These are phyloP conservation scores for Brachionus calyciflorus DNA, from an alignment of 1,140 invertebrate species.

Conservation along the genomic window DNA sequence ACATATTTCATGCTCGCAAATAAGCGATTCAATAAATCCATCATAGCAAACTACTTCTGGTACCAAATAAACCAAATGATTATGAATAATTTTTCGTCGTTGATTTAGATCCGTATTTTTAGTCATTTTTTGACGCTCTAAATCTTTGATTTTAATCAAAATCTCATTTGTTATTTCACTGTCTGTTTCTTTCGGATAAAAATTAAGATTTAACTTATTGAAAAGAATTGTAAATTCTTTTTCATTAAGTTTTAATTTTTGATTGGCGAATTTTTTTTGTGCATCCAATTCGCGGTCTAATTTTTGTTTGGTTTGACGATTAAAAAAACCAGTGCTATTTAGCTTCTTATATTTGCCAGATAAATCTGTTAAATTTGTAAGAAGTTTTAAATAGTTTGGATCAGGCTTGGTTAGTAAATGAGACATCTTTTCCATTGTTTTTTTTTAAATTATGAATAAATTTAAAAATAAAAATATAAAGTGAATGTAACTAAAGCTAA, in stretches of 20 bases:
- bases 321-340: not conserved
- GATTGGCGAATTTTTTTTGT: not conserved
- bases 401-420: not conserved
- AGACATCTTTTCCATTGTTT: not conserved
- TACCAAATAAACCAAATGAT: too few relatives aligned
- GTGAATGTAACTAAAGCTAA: too few relatives aligned
- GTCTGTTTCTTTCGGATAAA: not conserved
- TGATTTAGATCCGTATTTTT: too few relatives aligned
- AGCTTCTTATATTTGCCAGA: not conserved
- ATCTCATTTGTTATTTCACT: not conserved
- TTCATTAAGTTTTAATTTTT: not conserved
- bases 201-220: slow-evolving; percentile 6
- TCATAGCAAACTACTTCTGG: too few relatives aligned
- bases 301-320: not conserved
- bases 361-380: not conserved
- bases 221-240: not conserved
- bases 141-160: not conserved
- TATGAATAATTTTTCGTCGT: too few relatives aligned
- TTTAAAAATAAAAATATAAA: too few relatives aligned
- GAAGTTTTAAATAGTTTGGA: not conserved
- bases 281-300: not conserved
- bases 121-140: too few relatives aligned
- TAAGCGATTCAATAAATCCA: too few relatives aligned
- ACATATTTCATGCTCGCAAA: too few relatives aligned
- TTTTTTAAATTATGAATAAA: too few relatives aligned